These are phyloP conservation scores for Psettodes erumei DNA, from an alignment of 2,113 vertebrate species.

Conservation along the genomic window DNA sequence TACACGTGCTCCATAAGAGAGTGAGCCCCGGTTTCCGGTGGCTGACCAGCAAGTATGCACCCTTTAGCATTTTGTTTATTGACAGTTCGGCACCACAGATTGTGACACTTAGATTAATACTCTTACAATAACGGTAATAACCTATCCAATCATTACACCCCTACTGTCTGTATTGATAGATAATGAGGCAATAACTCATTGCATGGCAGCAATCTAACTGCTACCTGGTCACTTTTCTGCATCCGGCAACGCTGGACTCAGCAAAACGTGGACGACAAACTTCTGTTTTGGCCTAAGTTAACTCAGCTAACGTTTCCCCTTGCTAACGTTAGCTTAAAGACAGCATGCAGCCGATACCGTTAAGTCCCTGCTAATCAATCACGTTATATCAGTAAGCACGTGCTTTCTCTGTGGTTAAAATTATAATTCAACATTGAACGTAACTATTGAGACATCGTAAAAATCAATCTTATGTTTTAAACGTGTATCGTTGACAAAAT, in stretches of 20 bases:
- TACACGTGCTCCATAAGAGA: constrained; percentile 79
- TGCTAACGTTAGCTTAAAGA: not conserved
- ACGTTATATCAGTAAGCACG: constrained; percentile 58
- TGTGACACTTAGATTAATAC: constrained; percentile 11
- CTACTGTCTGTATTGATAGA: not conserved
- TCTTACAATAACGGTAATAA: not conserved
- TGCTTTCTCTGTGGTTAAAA: constrained; percentile 53
- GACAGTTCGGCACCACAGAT: constrained; percentile 27
- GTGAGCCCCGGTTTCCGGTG: constrained; percentile 69
- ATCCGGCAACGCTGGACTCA: constrained; percentile 12
- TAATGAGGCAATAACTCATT: not conserved
- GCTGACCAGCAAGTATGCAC: constrained; percentile 65
- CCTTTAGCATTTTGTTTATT: constrained; percentile 31
- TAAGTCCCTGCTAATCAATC: constrained; percentile 32
- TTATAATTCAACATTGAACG: not conserved
- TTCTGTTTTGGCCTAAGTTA: constrained; percentile 15
- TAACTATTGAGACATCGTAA: accelerated
- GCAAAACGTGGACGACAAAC: constrained; percentile 36
- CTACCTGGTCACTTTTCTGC: not conserved
- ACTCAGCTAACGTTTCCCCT: not conserved
- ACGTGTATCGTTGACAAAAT: not conserved
- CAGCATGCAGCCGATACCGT: not conserved
- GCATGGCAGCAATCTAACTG: not conserved
- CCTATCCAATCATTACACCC: not conserved
- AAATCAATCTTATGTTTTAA: not conserved